A percentile compares a stretch with the other conserved stretches of the same genome.
Evolutionary conservation across 1,140 invertebrate genomes (phyloP).

Genomic region (Parasteatoda tepidariorum): DNA sequence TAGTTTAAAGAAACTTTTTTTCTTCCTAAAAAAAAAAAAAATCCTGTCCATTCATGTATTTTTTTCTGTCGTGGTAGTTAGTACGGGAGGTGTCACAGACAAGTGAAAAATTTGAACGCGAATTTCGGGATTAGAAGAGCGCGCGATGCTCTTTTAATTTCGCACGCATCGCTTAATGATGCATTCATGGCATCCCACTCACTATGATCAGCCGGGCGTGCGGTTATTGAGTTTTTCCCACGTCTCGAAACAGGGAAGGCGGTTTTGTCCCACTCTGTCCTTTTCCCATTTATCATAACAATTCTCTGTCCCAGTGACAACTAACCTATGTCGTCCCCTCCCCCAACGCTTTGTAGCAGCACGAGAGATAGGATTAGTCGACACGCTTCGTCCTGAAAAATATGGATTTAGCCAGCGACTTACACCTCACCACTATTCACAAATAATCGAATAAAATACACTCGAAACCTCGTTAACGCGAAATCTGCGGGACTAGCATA

Average conservation of each 20-base stretch:
- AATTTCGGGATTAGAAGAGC: background rate
- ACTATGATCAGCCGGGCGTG: background rate
- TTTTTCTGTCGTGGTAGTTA: too few species aligned
- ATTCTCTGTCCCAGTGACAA: slow-evolving; percentile 21
- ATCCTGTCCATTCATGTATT: too few species aligned
- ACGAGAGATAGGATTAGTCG: too few species aligned
- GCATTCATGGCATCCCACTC: background rate
- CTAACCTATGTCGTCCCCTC: slow-evolving; percentile 16
- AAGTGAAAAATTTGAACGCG: background rate
- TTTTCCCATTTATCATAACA: slow-evolving; percentile 48
- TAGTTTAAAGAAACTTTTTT: too few species aligned
- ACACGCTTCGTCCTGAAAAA: background rate
- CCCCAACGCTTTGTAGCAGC: background rate
- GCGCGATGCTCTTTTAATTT: background rate
- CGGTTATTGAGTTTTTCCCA: slow-evolving; percentile 36
- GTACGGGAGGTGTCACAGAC: too few species aligned
- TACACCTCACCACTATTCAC: background rate
- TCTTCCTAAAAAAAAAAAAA: too few species aligned
- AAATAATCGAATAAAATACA: background rate
- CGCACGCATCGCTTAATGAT: background rate
- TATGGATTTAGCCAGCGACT: background rate
- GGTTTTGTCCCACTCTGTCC: slow-evolving; percentile 45
- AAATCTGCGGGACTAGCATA: too few species aligned
- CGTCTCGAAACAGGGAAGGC: background rate
- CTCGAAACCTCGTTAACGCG: background rate